A percentile compares a stretch with the other conserved stretches of the same genome.
These are phyloP conservation scores for Brachyalestes nurse DNA, from an alignment of 2,797 vertebrate species.

Conservation along the genomic window DNA sequence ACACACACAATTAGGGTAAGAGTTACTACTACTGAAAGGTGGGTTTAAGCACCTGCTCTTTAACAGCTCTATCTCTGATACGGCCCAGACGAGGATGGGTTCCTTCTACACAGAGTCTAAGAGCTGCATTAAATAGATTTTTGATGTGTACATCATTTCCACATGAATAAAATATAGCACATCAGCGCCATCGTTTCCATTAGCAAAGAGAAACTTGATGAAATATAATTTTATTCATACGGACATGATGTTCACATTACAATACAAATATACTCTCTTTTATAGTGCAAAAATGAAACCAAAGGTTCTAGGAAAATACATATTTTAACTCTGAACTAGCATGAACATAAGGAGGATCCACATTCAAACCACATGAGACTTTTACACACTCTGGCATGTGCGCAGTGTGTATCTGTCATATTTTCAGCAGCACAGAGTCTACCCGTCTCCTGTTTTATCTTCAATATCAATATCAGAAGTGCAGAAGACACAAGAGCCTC, in stretches of 20 bases:
- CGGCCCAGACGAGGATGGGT: background rate
- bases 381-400: background rate
- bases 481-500: background rate
- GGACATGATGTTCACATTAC: background rate
- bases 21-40: background rate
- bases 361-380: background rate
- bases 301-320: background rate
- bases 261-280: background rate
- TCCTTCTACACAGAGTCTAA: background rate
- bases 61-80: too few relatives aligned
- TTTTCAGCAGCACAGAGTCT: background rate
- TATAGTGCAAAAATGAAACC: background rate
- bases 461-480: background rate
- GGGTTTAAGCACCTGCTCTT: background rate
- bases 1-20: background rate
- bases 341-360: background rate
- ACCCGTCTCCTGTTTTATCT: slow-evolving; percentile 3
- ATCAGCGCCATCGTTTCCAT: too few relatives aligned
- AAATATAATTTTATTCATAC: background rate
- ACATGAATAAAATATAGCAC: background rate
- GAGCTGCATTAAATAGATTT: too few relatives aligned
- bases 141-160: background rate
- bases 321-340: background rate
- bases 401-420: background rate
- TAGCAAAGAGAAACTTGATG: too few relatives aligned